phyloP scores from a whole-genome alignment of 2,113 vertebrate species.

The Dinomys branickii region DNA sequence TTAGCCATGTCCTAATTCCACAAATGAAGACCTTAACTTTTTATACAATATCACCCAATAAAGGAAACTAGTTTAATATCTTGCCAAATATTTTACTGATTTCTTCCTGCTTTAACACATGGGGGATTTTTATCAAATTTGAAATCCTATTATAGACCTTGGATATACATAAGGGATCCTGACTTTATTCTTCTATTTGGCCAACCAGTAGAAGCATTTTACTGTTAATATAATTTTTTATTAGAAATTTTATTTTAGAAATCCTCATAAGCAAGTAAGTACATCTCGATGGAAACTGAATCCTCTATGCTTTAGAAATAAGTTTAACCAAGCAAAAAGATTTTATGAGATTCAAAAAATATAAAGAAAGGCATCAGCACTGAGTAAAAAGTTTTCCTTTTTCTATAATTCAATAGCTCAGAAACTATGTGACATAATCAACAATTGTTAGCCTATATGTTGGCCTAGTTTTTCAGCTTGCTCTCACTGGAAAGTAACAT shows the following conservation, averaged over 20 bases:
- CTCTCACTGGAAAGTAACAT: background rate
- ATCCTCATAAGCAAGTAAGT: background rate
- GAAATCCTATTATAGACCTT: background rate
- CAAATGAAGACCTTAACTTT: constrained; percentile 17
- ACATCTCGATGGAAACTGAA: background rate
- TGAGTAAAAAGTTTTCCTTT: background rate
- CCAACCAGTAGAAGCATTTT: background rate
- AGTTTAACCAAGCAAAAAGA: background rate
- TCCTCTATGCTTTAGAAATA: background rate
- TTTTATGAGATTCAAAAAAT: background rate
- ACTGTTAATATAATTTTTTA: background rate
- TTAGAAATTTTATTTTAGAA: constrained; percentile 1
- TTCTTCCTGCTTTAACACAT: background rate
- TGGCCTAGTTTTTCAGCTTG: background rate
- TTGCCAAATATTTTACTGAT: background rate
- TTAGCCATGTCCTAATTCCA: background rate
- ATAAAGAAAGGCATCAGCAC: background rate
- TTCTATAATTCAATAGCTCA: background rate
- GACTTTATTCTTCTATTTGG: background rate
- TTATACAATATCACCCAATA: background rate
- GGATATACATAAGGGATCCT: background rate
- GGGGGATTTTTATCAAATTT: background rate
- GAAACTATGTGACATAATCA: background rate
- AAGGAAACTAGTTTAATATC: constrained; percentile 40
- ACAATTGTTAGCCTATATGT: background rate